Evolutionary conservation across 2,888 invertebrate genomes (phyloP).

Genomic region (Leptarthrus brevirostris): DNA sequence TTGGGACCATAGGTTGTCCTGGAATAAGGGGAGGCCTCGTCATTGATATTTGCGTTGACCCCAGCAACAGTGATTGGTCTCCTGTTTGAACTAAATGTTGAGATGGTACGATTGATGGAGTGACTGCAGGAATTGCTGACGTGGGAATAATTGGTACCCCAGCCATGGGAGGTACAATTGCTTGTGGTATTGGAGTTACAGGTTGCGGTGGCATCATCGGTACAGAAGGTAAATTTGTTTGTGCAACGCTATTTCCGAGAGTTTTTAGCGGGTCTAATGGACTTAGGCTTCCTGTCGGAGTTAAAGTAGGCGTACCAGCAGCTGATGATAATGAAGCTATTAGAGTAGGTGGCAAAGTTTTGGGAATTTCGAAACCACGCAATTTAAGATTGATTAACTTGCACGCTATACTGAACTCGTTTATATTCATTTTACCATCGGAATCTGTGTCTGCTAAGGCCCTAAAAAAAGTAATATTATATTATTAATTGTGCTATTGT

Average conservation of each 20-base stretch:
- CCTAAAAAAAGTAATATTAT: slow-evolving; percentile 68
- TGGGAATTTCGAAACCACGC: slow-evolving; percentile 91
- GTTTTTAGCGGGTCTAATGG: slow-evolving; percentile 63
- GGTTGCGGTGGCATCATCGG: slow-evolving; percentile 51
- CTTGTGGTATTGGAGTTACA: slow-evolving; percentile 44
- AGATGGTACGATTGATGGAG: slow-evolving; percentile 58
- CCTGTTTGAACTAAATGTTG: slow-evolving; percentile 60
- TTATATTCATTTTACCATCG: slow-evolving; percentile 95
- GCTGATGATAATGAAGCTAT: slow-evolving; percentile 75
- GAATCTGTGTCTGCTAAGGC: slow-evolving; percentile 92
- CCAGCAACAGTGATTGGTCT: slow-evolving; percentile 45
- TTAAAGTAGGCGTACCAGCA: slow-evolving; percentile 67
- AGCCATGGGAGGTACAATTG: slow-evolving; percentile 41
- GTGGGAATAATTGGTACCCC: slow-evolving; percentile 51
- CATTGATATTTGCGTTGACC: slow-evolving; percentile 51
- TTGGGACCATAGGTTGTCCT: slow-evolving; percentile 54
- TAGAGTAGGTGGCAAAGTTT: slow-evolving; percentile 81
- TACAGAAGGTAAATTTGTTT: slow-evolving; percentile 34
- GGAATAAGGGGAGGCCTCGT: slow-evolving; percentile 58
- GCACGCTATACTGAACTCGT: slow-evolving; percentile 98
- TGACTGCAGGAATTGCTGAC: slow-evolving; percentile 54
- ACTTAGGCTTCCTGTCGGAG: slow-evolving; percentile 64
- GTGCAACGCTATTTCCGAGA: slow-evolving; percentile 53
- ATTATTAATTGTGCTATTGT: not conserved
- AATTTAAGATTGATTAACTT: slow-evolving; percentile 94